Conservation (phyloP, 2,113 vertebrate genomes). For the Passerina amoena region DNA sequence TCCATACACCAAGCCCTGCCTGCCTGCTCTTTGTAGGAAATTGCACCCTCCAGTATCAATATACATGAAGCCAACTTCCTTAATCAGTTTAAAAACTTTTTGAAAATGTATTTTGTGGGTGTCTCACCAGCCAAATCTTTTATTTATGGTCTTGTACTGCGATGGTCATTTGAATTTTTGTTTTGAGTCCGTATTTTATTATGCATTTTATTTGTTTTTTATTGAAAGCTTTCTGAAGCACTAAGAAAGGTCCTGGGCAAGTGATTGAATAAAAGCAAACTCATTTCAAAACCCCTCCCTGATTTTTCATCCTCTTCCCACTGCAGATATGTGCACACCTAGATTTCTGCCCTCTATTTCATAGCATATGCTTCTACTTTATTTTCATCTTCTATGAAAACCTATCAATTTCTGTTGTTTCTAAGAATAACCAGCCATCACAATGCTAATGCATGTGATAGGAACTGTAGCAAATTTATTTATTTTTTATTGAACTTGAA, state of each 20-base stretch:
- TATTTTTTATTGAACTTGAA: not conserved
- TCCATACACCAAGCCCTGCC: not conserved
- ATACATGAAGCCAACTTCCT: constrained; percentile 44
- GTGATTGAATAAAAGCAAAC: constrained; percentile 48
- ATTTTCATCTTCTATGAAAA: not conserved
- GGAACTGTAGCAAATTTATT: not conserved
- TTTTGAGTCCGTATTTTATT: constrained; percentile 46
- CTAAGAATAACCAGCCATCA: not conserved
- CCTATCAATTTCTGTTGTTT: not conserved
- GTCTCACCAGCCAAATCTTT: constrained; percentile 53
- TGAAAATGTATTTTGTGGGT: constrained; percentile 58
- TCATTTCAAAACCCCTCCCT: not conserved
- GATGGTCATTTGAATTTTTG: constrained; percentile 65
- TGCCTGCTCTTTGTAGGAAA: not conserved
- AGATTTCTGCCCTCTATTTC: not conserved
- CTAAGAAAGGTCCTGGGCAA: constrained; percentile 4
- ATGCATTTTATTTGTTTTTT: constrained; percentile 62
- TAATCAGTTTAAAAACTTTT: constrained; percentile 71
- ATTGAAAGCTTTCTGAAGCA: constrained; percentile 63
- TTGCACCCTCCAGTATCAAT: constrained; percentile 8
- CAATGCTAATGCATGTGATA: not conserved
- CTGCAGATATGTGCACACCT: not conserved
- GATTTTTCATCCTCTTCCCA: not conserved
- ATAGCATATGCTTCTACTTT: not conserved
- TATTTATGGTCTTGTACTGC: constrained; percentile 56